Conservation (phyloP, 2,888 invertebrate genomes). For the Drosophila mimetica region DNA sequence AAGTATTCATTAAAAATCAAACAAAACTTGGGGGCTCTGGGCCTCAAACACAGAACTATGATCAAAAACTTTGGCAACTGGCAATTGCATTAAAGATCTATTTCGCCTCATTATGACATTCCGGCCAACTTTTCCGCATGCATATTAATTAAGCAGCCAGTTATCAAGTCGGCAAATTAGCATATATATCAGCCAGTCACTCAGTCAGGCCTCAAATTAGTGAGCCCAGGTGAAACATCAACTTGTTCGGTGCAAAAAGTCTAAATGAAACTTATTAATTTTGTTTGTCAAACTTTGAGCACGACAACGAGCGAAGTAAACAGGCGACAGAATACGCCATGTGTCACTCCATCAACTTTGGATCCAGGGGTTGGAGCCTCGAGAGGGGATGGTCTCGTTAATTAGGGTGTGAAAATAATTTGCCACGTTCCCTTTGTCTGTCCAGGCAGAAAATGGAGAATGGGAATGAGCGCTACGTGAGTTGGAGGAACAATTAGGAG, state of each 20-base stretch:
- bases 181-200: conserved; percentile 33
- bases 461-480: conserved; percentile 20
- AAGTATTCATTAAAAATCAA: conserved; percentile 69
- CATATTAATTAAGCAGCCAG: conserved; percentile 68
- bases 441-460: conserved; percentile 23
- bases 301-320: conserved; percentile 13
- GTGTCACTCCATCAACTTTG: conserved; percentile 49
- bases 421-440: conserved; percentile 43
- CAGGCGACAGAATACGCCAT: conserved; percentile 44
- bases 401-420: conserved; percentile 67
- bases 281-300: conserved; percentile 44
- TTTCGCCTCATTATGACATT: conserved; percentile 59
- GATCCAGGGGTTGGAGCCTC: background rate
- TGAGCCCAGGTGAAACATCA: conserved; percentile 48
- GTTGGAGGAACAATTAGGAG: conserved; percentile 28
- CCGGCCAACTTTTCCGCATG: conserved; percentile 63
- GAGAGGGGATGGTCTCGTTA: conserved; percentile 35
- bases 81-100: conserved; percentile 73
- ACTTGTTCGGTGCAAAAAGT: conserved; percentile 17
- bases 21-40: conserved; percentile 38
- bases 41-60: conserved; percentile 13
- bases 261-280: conserved; percentile 58
- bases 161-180: conserved; percentile 46
- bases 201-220: conserved; percentile 51
- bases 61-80: conserved; percentile 29